Evolutionary conservation across 2,797 vertebrate species (phyloP), one percentile per base, ranked within the genome.

Genomic region (Cyclopterus lumpus): DNA sequence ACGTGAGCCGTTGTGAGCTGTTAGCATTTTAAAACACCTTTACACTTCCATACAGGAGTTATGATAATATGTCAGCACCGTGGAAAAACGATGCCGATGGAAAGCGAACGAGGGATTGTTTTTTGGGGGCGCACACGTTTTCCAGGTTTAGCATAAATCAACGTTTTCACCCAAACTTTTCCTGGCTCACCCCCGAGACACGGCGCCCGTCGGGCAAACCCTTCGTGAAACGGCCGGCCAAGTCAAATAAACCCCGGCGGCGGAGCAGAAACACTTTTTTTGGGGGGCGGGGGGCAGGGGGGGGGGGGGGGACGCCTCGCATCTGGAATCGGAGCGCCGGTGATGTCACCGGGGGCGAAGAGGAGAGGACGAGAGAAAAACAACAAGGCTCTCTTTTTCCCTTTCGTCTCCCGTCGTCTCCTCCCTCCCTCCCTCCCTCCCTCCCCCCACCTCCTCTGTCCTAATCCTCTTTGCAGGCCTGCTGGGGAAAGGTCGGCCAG

Each of bases 401-500:
- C 48, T 26, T 48, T 67, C 38, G 5, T 22, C 61, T 16, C 48
- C 63, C 20, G 67, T 2, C 54, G 4, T 15, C 6, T 24, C 32
- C 28, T 38, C 24, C 34, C 62, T 32, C 12, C 11, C 40, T 3
- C 42, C 5, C 32, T 34, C 26, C 51, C n/a, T 32, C 62, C 36
- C 38, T 11, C 18, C 10, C 10, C 42, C 36, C 38, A 71, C 80
- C 66, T 92, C 90, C 63, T 28, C 75, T 7, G 89, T 93, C 92
- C 95, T 96, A 95, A 96, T 96, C 95, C 95, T 95, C 95, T 96
- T 96, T 96, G 95, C 95, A 96, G 95, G 94, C 95, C 95, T 95
- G 95, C 95, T n/a, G 95, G 96, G 95, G 95, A 84, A 75, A 80
- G 94, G 92, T 93, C 94, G 96, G 97, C 95, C 84, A 57, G 85